Conservation (phyloP, 2,797 vertebrate species). For the Aeoliscus strigatus region DNA sequence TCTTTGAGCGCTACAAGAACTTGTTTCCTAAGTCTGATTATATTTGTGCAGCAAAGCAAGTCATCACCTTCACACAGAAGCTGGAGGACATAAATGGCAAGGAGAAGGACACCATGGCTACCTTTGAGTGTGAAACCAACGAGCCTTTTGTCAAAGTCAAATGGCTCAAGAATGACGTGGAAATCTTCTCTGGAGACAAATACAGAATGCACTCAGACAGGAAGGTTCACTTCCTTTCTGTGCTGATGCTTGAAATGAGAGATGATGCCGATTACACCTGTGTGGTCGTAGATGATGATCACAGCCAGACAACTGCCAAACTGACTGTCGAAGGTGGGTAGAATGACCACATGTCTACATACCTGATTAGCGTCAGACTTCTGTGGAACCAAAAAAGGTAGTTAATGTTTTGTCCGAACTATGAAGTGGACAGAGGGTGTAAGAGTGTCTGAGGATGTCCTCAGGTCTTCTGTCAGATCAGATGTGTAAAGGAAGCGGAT, state of each 20-base stretch:
- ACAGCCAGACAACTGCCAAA: conserved; percentile 82
- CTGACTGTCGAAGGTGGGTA: conserved; percentile 95
- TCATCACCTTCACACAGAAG: conserved; percentile 82
- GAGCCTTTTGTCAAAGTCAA: conserved; percentile 97
- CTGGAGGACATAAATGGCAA: conserved; percentile 84
- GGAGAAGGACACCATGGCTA: conserved; percentile 91
- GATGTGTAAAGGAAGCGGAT: too few species aligned
- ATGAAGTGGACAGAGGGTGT: too few species aligned
- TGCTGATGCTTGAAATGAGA: conserved; percentile 80
- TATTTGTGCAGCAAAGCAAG: conserved; percentile 80
- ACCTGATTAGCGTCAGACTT: too few species aligned
- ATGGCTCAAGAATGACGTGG: conserved; percentile 88
- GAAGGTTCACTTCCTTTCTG: conserved; percentile 94
- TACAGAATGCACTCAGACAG: conserved; percentile 97
- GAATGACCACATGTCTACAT: too few species aligned
- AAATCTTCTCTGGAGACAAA: conserved; percentile 90
- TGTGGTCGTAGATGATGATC: conserved; percentile 81
- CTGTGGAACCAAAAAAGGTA: too few species aligned
- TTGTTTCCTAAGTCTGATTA: conserved; percentile 10
- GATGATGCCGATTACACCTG: conserved; percentile 90
- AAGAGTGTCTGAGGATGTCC: too few species aligned
- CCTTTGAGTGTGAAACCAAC: conserved; percentile 97
- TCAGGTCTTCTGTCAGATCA: too few species aligned
- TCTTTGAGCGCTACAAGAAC: too few species aligned
- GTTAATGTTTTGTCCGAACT: too few species aligned